Evolutionary conservation across 2,888 invertebrate genomes (phyloP).

Genomic region (Eupithecia exiguata): DNA sequence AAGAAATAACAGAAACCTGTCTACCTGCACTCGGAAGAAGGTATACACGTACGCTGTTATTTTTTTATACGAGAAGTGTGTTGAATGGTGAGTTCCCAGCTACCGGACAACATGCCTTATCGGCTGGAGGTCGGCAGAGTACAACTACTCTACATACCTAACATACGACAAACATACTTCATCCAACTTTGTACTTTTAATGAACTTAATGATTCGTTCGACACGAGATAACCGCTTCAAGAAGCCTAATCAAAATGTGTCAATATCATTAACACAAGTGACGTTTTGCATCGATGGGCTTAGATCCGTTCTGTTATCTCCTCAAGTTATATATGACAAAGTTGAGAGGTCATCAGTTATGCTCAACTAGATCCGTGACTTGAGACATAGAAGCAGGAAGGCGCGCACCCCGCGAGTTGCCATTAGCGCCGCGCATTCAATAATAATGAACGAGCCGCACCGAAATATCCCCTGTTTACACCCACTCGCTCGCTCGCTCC

Average conservation of each 20-base stretch:
- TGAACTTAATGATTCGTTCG: not conserved
- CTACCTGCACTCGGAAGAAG: slow-evolving; percentile 42
- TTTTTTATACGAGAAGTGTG: slow-evolving; percentile 63
- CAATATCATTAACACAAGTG: not conserved
- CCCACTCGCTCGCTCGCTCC: slow-evolving; percentile 78
- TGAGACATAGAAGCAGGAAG: slow-evolving; percentile 44
- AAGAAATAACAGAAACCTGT: slow-evolving; percentile 52
- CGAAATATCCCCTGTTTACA: slow-evolving; percentile 84
- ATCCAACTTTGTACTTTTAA: slow-evolving; percentile 3
- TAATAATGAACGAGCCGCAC: slow-evolving; percentile 83
- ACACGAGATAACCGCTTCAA: not conserved
- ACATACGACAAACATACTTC: slow-evolving; percentile 19
- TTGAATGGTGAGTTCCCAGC: slow-evolving; percentile 57
- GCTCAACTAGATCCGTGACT: slow-evolving; percentile 44
- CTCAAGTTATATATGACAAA: slow-evolving; percentile 14
- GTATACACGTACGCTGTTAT: slow-evolving; percentile 48
- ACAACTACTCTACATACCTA: slow-evolving; percentile 37
- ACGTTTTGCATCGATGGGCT: not conserved
- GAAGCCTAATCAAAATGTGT: not conserved
- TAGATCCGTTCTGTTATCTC: not conserved
- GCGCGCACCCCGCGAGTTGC: slow-evolving; percentile 60
- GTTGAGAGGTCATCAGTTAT: slow-evolving; percentile 45
- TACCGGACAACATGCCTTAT: slow-evolving; percentile 72
- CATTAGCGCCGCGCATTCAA: slow-evolving; percentile 82
- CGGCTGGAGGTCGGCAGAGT: slow-evolving; percentile 63